Evolutionary conservation across 2,113 vertebrate species (phyloP).

Genomic region (Pristiophorus japonicus): DNA sequence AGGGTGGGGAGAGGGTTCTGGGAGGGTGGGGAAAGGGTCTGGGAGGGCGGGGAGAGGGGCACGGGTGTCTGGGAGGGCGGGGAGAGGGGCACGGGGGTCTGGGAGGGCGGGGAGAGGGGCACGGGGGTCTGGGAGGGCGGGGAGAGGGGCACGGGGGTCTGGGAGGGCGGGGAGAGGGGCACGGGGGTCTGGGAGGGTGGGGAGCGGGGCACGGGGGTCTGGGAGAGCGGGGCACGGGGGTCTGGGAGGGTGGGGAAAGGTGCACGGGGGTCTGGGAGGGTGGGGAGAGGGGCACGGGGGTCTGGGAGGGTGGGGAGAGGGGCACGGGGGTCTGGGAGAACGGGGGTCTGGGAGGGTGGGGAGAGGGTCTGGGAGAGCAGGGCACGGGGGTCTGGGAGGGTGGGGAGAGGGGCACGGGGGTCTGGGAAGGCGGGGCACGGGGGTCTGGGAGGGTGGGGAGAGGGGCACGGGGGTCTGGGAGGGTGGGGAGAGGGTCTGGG

Average conservation of each 20-base stretch:
- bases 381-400: not conserved
- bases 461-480: too few species aligned
- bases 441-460: not conserved
- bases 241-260: not conserved
- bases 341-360: not conserved
- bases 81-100: not conserved
- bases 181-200: not conserved
- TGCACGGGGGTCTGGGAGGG: not conserved
- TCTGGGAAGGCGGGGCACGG: not conserved
- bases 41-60: not conserved
- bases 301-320: not conserved
- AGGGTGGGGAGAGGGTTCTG: too few species aligned
- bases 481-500: too few species aligned
- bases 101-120: too few species aligned
- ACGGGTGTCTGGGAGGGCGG: not conserved
- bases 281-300: not conserved
- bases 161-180: conserved; percentile 29
- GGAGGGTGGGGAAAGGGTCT: not conserved
- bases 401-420: conserved; percentile 39
- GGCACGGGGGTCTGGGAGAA: conserved; percentile 24
- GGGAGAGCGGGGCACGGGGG: too few species aligned
- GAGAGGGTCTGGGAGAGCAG: accelerated
- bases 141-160: conserved; percentile 40
- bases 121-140: conserved; percentile 23
- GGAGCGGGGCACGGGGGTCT: not conserved